These are phyloP conservation scores for Erpornis zantholeuca DNA, from an alignment of 2,113 vertebrate species.

Conservation along the genomic window DNA sequence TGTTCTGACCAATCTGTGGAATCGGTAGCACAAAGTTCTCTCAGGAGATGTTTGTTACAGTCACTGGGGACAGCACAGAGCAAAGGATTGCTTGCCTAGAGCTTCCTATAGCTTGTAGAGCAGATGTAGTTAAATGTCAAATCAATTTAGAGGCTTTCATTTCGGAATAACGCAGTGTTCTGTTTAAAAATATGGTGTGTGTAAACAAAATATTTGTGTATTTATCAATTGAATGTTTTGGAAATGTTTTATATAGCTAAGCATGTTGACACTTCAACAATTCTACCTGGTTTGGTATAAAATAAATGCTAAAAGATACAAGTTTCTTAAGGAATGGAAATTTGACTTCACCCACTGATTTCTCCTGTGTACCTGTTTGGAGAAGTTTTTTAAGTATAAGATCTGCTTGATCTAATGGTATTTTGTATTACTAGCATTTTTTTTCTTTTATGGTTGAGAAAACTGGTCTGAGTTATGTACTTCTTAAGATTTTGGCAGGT, in stretches of 20 bases:
- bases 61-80: background rate
- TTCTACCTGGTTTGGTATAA: background rate
- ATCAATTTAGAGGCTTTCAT: constrained; percentile 4
- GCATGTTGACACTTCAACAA: background rate
- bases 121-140: constrained; percentile 41
- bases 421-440: background rate
- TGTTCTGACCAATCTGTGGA: background rate
- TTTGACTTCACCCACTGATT: background rate
- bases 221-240: background rate
- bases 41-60: background rate
- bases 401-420: background rate
- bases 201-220: constrained; percentile 32
- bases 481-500: background rate
- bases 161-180: background rate
- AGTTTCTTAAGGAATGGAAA: background rate
- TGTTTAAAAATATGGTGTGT: constrained; percentile 1
- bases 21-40: background rate
- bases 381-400: background rate
- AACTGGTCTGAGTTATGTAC: background rate
- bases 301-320: background rate
- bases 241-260: background rate
- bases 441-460: background rate
- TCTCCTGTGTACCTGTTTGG: background rate
- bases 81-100: background rate
- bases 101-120: background rate